These are phyloP conservation scores for Latheticus oryzae DNA, from an alignment of 2,888 invertebrate genomes.

Conservation along the genomic window DNA sequence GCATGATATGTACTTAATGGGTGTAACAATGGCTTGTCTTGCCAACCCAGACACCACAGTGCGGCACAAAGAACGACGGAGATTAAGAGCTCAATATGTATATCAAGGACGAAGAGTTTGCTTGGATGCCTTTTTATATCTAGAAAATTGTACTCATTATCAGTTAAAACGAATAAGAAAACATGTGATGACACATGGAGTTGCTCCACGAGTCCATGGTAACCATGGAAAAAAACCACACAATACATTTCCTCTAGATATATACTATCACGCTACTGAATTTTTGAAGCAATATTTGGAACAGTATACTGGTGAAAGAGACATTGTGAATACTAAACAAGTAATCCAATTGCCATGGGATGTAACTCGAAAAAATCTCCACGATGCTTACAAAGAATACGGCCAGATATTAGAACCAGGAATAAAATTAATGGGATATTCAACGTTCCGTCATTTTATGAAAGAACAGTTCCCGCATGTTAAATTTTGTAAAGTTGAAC, in stretches of 20 bases:
- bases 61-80: slow-evolving; percentile 77
- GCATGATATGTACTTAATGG: slow-evolving; percentile 88
- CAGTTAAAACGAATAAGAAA: slow-evolving; percentile 82
- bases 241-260: slow-evolving; percentile 82
- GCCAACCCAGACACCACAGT: slow-evolving; percentile 80
- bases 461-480: slow-evolving; percentile 85
- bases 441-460: slow-evolving; percentile 84
- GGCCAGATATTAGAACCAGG: slow-evolving; percentile 77
- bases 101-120: slow-evolving; percentile 83
- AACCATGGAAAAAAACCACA: slow-evolving; percentile 85
- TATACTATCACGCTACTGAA: slow-evolving; percentile 81
- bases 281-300: slow-evolving; percentile 80
- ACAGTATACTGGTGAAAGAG: slow-evolving; percentile 71
- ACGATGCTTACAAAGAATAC: slow-evolving; percentile 80
- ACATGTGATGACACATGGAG: slow-evolving; percentile 83
- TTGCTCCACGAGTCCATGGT: slow-evolving; percentile 81
- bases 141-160: slow-evolving; percentile 84
- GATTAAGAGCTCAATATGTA: slow-evolving; percentile 80
- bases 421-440: slow-evolving; percentile 82
- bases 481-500: slow-evolving; percentile 74
- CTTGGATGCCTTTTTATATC: slow-evolving; percentile 81
- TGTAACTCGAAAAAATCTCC: slow-evolving; percentile 76
- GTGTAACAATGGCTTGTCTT: slow-evolving; percentile 84
- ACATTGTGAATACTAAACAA: slow-evolving; percentile 67
- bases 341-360: slow-evolving; percentile 70